Percentiles rank a stretch among this genome's conserved stretches.
Conservation (phyloP, 1,140 invertebrate species). For the Euborellia annulipes region DNA sequence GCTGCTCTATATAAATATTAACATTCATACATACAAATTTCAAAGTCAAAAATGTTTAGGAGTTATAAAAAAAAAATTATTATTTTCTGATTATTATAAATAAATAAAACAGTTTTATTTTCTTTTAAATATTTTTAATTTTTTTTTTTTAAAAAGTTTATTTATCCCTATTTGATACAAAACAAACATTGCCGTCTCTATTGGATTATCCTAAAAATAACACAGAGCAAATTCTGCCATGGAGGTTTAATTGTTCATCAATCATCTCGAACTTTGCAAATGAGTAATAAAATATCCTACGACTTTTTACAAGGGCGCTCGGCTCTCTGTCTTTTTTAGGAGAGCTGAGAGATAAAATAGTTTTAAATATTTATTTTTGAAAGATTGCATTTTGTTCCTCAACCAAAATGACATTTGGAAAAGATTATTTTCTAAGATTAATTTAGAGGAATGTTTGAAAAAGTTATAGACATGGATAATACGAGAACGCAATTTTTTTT, state of each 20-base stretch:
- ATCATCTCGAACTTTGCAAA: constrained; percentile 23
- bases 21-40: too few species aligned
- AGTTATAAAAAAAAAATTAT: too few species aligned
- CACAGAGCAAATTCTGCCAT: constrained; percentile 29
- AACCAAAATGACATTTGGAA: constrained; percentile 1
- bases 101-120: too few species aligned
- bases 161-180: constrained; percentile 34
- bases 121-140: constrained; percentile 7
- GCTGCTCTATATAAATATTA: too few species aligned
- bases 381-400: constrained; percentile 6
- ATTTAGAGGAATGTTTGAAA: constrained; percentile 8
- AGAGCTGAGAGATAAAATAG: constrained; percentile 1
- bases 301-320: constrained; percentile 32
- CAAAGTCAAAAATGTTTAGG: too few species aligned
- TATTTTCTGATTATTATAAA: too few species aligned
- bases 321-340: constrained; percentile 18
- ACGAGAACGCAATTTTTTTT: constrained; percentile 6
- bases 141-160: constrained; percentile 31
- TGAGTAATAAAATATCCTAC: constrained; percentile 35
- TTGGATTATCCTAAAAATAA: constrained; percentile 30
- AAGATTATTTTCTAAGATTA: neutral
- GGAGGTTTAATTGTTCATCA: constrained; percentile 22
- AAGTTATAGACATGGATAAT: constrained; percentile 11
- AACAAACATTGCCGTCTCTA: constrained; percentile 30
- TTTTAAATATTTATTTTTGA: constrained; percentile 1